Conservation (phyloP, 2,888 invertebrate species). For the Drosophila vallismaia region DNA sequence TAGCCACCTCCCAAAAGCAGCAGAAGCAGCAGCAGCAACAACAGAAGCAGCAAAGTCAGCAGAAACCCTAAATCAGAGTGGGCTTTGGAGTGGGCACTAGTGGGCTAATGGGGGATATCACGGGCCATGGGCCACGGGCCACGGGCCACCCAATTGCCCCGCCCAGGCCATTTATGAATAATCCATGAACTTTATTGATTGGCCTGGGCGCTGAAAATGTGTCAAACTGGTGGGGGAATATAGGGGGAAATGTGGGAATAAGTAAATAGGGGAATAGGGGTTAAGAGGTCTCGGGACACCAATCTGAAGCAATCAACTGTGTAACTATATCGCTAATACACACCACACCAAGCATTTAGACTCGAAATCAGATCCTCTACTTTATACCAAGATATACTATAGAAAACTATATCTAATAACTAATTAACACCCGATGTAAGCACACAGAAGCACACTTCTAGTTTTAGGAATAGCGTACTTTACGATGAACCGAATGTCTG, state of each 20-base stretch:
- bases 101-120: constrained; percentile 11
- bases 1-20: constrained; percentile 83
- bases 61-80: constrained; percentile 6
- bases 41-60: constrained; percentile 6
- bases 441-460: constrained; percentile 11
- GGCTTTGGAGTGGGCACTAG: not conserved
- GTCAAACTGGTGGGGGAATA: constrained; percentile 20
- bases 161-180: constrained; percentile 50
- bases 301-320: constrained; percentile 65
- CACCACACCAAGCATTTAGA: constrained; percentile 44
- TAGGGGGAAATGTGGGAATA: constrained; percentile 1
- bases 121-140: not conserved
- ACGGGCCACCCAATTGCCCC: not conserved
- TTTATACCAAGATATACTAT: constrained; percentile 27
- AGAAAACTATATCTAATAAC: not conserved
- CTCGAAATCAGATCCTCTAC: constrained; percentile 32
- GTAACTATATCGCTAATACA: constrained; percentile 33
- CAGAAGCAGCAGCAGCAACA: constrained; percentile 34
- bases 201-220: constrained; percentile 35
- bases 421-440: constrained; percentile 5
- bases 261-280: not conserved
- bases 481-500: constrained; percentile 85
- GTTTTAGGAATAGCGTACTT: constrained; percentile 32
- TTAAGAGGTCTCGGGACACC: constrained; percentile 15
- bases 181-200: constrained; percentile 66